Evolutionary conservation across 2,113 vertebrate genomes (phyloP).

Genomic region (Callipepla californica): DNA sequence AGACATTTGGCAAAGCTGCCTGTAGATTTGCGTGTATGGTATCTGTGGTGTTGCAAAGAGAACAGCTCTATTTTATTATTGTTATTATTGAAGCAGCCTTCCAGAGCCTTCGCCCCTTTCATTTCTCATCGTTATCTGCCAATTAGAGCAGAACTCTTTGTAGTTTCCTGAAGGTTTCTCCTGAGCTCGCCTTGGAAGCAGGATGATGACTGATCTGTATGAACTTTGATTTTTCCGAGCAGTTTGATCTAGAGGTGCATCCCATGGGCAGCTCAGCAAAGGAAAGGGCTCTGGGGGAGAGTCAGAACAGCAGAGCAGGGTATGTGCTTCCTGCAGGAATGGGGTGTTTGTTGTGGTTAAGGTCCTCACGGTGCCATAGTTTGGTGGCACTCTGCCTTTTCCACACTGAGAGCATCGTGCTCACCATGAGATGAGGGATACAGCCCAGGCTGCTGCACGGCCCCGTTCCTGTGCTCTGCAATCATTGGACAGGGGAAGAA

Average conservation of each 20-base stretch:
- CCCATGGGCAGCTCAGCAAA: neutral
- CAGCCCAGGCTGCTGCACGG: fast-evolving
- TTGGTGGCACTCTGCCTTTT: neutral
- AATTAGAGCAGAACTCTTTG: neutral
- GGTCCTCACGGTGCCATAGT: neutral
- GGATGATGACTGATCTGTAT: neutral
- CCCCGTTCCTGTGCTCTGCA: neutral
- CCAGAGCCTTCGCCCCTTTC: neutral
- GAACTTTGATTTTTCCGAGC: neutral
- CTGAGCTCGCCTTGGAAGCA: neutral
- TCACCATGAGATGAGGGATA: neutral
- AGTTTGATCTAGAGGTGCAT: neutral
- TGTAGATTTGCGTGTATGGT: neutral
- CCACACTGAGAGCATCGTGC: fast-evolving
- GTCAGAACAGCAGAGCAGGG: neutral
- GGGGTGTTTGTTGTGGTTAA: neutral
- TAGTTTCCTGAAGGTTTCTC: too few species aligned
- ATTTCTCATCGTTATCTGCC: neutral
- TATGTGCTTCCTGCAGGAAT: neutral
- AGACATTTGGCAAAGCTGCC: neutral
- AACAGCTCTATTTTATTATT: neutral
- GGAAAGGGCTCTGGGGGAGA: neutral
- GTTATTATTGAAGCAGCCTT: neutral
- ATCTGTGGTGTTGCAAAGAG: too few species aligned
- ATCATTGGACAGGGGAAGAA: neutral